Evolutionary conservation across 2,797 vertebrate species (phyloP), one percentile per base, ranked within the genome.

Genomic region (Margarornis squamiger): DNA sequence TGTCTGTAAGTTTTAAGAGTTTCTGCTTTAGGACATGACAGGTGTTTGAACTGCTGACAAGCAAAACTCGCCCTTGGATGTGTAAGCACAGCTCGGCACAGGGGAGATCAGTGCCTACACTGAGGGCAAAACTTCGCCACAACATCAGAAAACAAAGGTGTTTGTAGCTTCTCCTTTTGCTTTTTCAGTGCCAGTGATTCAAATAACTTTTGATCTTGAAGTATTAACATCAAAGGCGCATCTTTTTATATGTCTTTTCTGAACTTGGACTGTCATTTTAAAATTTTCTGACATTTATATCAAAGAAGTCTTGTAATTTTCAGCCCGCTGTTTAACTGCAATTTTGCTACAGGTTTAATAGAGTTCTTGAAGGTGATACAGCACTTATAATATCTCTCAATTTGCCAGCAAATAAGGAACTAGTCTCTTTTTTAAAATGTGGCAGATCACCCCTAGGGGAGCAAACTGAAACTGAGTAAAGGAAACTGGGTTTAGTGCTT

Each of bases 201-300:
- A 97, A 94, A 96, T 89, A 86, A 96, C 97, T 98, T 97, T 97
- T 97, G 97, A 98, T 97, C 97, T 97, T 97, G 88, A 96, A 91
- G 81, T 95, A 91, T 81, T 90, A 92, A 86, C 89, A 97, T 97
- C 92, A 94, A 84, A 97, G 93, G 85, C 70, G 46, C 96, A 96
- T 97, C 95, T 96, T 96, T 98, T 98, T 98, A 88, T 98, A 94
- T 74, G 90, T 96, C 94, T 97, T 96, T 97, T 97, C 88, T 96
- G 97, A 96, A 95, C 73, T 89, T 95, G 95, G 96, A 93, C 95
- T 95, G 88, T 97, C 93, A 65, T 97, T 97, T 96, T 97, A 96
- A 94, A 94, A 8, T 96, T 97, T 98, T 97, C 97, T 96, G 95
- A 96, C 77, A 75, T 97, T 97, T 97, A 55, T 97, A 97, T 97